phyloP scores from a whole-genome alignment of 2,797 vertebrate genomes.

The Chrosomus eos region DNA sequence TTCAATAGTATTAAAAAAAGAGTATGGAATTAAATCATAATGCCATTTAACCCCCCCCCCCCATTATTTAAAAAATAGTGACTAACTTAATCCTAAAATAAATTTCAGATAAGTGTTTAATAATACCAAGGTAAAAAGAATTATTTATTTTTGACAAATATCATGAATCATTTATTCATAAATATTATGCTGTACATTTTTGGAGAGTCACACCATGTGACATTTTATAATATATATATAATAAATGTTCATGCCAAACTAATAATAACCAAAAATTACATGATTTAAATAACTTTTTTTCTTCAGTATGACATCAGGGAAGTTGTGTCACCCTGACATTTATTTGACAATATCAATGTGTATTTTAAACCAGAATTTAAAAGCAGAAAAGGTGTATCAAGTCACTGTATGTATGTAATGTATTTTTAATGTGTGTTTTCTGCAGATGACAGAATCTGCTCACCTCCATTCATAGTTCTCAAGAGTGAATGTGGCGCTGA shows the following conservation, averaged over 20 bases:
- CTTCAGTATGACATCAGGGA: background rate
- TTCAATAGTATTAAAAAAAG: no score
- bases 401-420: background rate
- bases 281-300: background rate
- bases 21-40: no score
- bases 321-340: background rate
- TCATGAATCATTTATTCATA: background rate
- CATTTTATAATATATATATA: background rate
- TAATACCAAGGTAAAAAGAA: background rate
- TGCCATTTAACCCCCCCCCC: no score
- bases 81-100: background rate
- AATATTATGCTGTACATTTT: background rate
- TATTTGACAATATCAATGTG: background rate
- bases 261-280: background rate
- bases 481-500: slow-evolving; percentile 80
- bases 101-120: background rate
- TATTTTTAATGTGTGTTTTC: slow-evolving; percentile 27
- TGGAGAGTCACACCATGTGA: background rate
- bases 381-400: background rate
- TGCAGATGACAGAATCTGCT: slow-evolving; percentile 81
- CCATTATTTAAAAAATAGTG: background rate
- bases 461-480: slow-evolving; percentile 87
- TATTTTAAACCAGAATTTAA: background rate
- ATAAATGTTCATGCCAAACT: background rate
- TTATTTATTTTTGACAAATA: background rate